A percentile compares a stretch with the other conserved stretches of the same genome.
Conservation (phyloP, 2,797 vertebrate species). For the Xyrichtys novacula region DNA sequence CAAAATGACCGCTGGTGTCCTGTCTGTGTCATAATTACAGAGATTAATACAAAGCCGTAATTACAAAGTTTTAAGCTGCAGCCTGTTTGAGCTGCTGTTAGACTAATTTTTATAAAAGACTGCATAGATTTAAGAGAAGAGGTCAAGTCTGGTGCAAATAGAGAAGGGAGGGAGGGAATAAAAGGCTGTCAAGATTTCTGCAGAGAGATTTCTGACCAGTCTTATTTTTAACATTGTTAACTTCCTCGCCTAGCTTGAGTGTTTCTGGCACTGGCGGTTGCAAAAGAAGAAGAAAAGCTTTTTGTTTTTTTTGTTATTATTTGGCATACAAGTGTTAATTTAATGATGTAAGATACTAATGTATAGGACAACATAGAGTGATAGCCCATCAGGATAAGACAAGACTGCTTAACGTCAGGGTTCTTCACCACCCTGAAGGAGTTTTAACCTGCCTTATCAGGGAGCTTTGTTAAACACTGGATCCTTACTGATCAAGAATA, state of each 20-base stretch:
- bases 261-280: constrained; percentile 3
- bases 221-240: constrained; percentile 8
- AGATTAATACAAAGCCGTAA: neutral
- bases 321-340: too few species aligned
- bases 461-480: neutral
- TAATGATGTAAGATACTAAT: too few species aligned
- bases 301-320: neutral
- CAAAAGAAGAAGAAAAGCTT: constrained; percentile 15
- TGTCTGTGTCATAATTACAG: neutral
- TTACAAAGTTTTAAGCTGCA: constrained; percentile 13
- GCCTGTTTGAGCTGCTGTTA: neutral
- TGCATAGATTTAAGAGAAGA: neutral
- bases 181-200: constrained; percentile 4
- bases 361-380: too few species aligned
- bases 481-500: neutral
- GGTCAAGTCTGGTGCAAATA: constrained; percentile 15
- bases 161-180: constrained; percentile 1
- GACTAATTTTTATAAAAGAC: neutral
- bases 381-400: too few species aligned
- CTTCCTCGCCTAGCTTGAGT: neutral
- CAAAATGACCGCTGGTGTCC: neutral
- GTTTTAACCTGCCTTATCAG: too few species aligned
- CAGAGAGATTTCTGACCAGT: neutral
- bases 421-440: too few species aligned
- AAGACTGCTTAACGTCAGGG: too few species aligned